phyloP scores from a whole-genome alignment of 2,888 invertebrate species.

The Cheilosia scutellata region DNA sequence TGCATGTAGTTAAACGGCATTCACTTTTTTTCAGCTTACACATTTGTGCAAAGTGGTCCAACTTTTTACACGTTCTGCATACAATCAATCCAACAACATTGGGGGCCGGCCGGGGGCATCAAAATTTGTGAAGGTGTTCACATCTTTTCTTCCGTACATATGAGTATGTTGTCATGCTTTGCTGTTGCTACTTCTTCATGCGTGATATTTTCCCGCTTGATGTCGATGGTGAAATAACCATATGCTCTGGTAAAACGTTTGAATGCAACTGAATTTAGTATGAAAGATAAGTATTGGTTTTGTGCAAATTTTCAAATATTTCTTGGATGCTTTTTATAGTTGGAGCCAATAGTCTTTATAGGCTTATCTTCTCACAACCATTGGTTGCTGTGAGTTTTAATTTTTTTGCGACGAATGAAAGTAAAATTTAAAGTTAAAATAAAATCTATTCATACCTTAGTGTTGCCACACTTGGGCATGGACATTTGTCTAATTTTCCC shows the following conservation, averaged over 20 bases:
- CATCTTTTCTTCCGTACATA: neutral
- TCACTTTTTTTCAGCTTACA: neutral
- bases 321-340: no score
- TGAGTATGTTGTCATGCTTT: neutral
- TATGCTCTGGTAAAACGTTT: neutral
- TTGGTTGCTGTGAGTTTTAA: no score
- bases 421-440: no score
- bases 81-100: neutral
- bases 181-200: constrained; percentile 2
- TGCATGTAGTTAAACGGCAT: neutral
- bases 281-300: no score
- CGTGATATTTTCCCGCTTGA: neutral
- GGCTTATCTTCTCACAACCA: no score
- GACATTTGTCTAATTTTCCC: no score
- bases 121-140: neutral
- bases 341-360: no score
- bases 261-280: neutral
- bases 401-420: no score
- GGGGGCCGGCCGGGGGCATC: neutral
- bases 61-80: constrained; percentile 1
- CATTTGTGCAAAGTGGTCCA: neutral
- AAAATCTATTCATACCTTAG: no score
- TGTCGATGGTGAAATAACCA: neutral
- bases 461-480: no score
- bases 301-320: no score